Conservation (phyloP, 2,797 vertebrate genomes). For the Coregonus ussuriensis region DNA sequence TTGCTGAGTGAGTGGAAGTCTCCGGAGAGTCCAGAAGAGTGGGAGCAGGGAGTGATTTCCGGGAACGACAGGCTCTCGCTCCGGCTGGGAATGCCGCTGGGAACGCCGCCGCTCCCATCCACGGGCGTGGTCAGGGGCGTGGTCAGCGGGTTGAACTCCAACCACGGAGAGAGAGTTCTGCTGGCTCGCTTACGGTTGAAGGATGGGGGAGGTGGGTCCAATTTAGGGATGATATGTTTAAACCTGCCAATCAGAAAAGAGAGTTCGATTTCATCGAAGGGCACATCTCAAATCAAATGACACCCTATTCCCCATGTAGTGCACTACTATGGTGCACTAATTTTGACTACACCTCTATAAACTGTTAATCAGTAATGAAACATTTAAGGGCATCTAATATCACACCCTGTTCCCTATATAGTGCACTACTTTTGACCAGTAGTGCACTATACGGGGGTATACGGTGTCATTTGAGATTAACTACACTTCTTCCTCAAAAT, state of each 20-base stretch:
- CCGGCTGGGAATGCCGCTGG: slow-evolving; percentile 32
- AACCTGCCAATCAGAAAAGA: slow-evolving; percentile 57
- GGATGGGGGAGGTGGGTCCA: slow-evolving; percentile 80
- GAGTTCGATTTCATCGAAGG: slow-evolving; percentile 7
- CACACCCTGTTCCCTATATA: background rate
- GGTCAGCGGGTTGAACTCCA: slow-evolving; percentile 50
- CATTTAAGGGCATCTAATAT: too few relatives aligned
- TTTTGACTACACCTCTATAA: too few relatives aligned
- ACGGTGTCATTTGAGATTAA: background rate
- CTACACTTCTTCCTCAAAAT: background rate
- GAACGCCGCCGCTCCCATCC: slow-evolving; percentile 9
- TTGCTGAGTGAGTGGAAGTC: slow-evolving; percentile 75
- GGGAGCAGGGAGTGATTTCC: slow-evolving; percentile 72
- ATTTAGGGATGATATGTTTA: slow-evolving; percentile 79
- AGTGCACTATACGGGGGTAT: background rate
- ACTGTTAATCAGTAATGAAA: too few relatives aligned
- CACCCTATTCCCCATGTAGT: background rate
- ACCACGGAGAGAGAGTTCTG: slow-evolving; percentile 76
- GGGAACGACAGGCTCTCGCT: slow-evolving; percentile 73
- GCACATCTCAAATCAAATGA: background rate
- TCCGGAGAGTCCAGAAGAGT: slow-evolving; percentile 68
- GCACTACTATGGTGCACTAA: too few relatives aligned
- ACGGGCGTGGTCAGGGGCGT: background rate
- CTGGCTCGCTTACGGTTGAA: slow-evolving; percentile 79
- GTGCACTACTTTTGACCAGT: background rate